Base-by-base conservation (phyloP, 2,888 invertebrate genomes). In the Standfussiana lucernea region DNA sequence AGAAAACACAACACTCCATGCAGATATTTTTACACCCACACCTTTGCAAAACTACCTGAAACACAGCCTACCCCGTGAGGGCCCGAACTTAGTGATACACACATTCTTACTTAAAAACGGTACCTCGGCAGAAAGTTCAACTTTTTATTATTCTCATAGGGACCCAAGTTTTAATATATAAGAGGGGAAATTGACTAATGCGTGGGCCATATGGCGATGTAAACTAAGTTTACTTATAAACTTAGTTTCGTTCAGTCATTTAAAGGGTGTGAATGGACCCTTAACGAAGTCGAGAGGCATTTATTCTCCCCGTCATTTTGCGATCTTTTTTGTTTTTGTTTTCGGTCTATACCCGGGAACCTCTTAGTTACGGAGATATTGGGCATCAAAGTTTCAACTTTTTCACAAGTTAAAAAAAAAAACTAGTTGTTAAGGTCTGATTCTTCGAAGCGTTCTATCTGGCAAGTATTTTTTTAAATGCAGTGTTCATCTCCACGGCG, bases 41-140 rank as follows among this genome's bases (percentile, higher is more conserved):
- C 79, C 18, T 75, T 59, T 42, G 15, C 13, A 42, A 47, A 76
- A 67, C 28, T 50, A 75, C 71, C 70, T 64, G 32, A 24, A 56
- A 37, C 56, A 28, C 68, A 53, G 81, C 69, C 69, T 72, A 80
- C 72, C 71, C 81, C 81, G 53, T 50, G 32, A 77, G 82, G 40
- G 50, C 65, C 35, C 1, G 13, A 77, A 84, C 73, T 78, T 86
- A 72, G 62, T 35, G 61, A 75, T 77, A 85, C 84, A 85, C 59
- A 86, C n/a, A 77, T 86, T 83, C 69, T 75, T 77, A 83, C 85
- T 85, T 86, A 86, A 73, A 86, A 71, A 66, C 64, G 69, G 74
- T 45, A 61, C 61, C 45, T 53, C n/a, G 0, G 24, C 5, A 37
- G 35, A 40, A 85, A 85, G 72, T 78, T 72, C 24, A 72, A 68